Base-by-base conservation (phyloP, 2,797 vertebrate species). In the Mergus octosetaceus region DNA sequence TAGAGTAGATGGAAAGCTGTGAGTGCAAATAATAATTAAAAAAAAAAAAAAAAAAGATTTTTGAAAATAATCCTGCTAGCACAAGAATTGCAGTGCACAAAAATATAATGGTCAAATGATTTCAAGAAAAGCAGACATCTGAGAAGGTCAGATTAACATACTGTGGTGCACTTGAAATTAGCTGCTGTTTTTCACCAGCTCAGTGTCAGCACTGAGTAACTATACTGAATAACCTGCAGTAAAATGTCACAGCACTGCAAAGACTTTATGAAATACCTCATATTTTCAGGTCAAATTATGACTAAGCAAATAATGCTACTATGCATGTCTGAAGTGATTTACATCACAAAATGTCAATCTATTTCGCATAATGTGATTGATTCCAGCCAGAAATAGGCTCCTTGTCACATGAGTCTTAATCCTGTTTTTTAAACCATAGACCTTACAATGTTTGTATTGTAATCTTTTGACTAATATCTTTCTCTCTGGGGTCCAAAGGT, bases 261-360 rank as follows among this genome's bases (percentile, higher is more conserved):
- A 81, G 72, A 88, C 87, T 62, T 60, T 65, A 75, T 56, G 21
- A 78, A 91, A 77, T 64, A 70, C 9, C 8, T 82, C 14, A 13
- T 21, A 28, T 60, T 93, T 96, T 92, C 84, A 87, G 75, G 45
- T 89, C 72, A 89, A 80, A 77, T 90, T 70, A 70, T n/a, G 36
- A 57, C 54, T 79, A 54, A 93, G 66, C 14, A 61, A 60, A 30
- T 70, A 83, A 65, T 2, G 5, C 20, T 70, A 24, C 39, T 89
- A 28, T 85, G 53, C 22, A 12, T 24, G 25, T 73, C 88, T 92
- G 57, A 81, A 89, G 75, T 60, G 47, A 43, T 56, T 93, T 79
- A 39, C 13, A 27, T 76, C 80, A 68, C 51, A 74, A 82, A 95
- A 74, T 77, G 32, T 53, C 86, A 92, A 89, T 49, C 39, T 66